Evolutionary conservation across 2,113 vertebrate genomes (phyloP).

Genomic region (Fulica atra): DNA sequence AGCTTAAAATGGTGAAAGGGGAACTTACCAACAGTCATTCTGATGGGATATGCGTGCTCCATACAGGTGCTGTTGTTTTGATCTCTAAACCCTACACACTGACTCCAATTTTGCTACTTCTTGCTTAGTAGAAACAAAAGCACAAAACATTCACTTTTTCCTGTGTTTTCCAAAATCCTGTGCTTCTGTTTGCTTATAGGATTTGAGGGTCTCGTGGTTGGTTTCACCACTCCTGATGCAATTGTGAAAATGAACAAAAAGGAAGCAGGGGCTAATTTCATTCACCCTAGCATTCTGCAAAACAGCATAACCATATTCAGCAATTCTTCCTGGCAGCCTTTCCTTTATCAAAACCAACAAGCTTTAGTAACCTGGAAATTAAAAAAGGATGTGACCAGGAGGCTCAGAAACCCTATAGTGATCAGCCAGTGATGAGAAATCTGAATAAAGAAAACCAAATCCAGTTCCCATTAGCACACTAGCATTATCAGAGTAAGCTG

Average conservation of each 20-base stretch:
- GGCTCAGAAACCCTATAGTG: background rate
- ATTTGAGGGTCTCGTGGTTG: background rate
- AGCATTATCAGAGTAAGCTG: background rate
- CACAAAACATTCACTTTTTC: background rate
- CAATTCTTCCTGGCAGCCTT: background rate
- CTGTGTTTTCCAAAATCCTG: background rate
- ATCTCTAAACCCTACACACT: background rate
- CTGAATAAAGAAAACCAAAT: background rate
- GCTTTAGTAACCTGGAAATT: background rate
- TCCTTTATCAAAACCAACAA: background rate
- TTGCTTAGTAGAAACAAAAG: background rate
- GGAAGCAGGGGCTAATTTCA: background rate
- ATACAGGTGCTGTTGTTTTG: background rate
- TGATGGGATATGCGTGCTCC: background rate
- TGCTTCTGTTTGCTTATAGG: background rate
- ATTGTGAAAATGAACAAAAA: constrained; percentile 38
- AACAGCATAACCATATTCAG: background rate
- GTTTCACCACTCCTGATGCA: background rate
- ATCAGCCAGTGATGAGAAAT: background rate
- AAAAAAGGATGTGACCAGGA: background rate
- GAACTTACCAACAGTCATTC: background rate
- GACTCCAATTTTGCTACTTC: background rate
- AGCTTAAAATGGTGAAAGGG: background rate
- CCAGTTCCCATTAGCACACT: background rate
- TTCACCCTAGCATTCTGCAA: background rate